Percentiles rank a stretch among this genome's conserved stretches.
Evolutionary conservation across 2,888 invertebrate species (phyloP).

Genomic region (Latrodectus elegans): DNA sequence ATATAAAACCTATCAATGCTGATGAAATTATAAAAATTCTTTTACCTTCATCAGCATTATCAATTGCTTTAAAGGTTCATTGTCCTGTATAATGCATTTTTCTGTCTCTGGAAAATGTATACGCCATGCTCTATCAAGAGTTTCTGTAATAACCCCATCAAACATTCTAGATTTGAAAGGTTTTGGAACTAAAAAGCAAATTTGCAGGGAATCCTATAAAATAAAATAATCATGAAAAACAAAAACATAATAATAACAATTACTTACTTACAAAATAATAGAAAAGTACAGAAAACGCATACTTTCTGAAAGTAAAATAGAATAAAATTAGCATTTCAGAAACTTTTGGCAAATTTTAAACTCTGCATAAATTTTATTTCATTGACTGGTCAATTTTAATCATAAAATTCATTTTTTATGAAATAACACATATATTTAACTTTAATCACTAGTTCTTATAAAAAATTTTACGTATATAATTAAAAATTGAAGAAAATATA

Average conservation of each 20-base stretch:
- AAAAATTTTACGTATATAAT: no score
- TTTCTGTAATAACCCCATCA: neutral
- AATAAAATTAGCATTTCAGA: neutral
- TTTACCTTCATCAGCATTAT: constrained; percentile 70
- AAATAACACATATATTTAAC: no score
- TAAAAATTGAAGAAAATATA: no score
- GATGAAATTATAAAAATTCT: no score
- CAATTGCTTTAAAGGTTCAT: constrained; percentile 47
- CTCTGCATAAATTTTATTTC: no score
- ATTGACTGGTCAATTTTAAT: no score
- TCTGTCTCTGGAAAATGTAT: constrained; percentile 69
- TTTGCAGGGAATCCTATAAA: neutral
- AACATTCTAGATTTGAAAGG: constrained; percentile 41
- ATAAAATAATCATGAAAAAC: neutral
- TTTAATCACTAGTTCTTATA: no score
- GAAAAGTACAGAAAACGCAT: neutral
- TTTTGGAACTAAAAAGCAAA: constrained; percentile 52
- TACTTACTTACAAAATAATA: neutral
- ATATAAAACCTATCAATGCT: neutral
- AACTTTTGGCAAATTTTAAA: no score
- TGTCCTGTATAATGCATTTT: constrained; percentile 42
- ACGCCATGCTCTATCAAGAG: constrained; percentile 42
- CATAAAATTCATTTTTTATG: no score
- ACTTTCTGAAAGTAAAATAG: neutral
- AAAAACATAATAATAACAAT: neutral